These are phyloP conservation scores for Emesis russula DNA, from an alignment of 2,888 invertebrate genomes.

Conservation along the genomic window DNA sequence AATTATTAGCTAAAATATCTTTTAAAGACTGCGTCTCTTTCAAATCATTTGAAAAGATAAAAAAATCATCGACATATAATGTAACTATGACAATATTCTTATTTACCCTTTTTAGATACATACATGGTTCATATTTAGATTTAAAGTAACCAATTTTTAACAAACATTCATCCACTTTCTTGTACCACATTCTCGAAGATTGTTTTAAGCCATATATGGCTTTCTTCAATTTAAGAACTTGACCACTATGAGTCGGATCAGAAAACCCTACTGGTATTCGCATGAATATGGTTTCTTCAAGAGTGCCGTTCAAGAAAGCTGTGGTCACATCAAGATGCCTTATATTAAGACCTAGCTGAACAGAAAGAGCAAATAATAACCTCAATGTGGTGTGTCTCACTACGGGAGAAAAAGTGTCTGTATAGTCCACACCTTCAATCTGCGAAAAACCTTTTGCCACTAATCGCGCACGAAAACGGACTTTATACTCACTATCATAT, in stretches of 20 bases:
- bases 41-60: conserved; percentile 45
- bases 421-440: conserved; percentile 8
- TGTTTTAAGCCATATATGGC: conserved; percentile 17
- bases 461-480: conserved; percentile 52
- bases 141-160: conserved; percentile 10
- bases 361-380: conserved; percentile 1
- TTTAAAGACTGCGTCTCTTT: conserved; percentile 29
- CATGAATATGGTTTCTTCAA: conserved; percentile 7
- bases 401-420: conserved; percentile 12
- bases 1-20: conserved; percentile 37
- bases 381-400: conserved; percentile 8
- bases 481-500: conserved; percentile 55
- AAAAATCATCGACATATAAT: conserved; percentile 48
- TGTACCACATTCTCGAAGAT: conserved; percentile 3
- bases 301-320: not conserved
- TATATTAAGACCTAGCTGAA: not conserved
- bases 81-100: conserved; percentile 38
- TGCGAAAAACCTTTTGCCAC: conserved; percentile 35
- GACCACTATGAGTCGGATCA: not conserved
- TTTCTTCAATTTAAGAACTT: conserved; percentile 21
- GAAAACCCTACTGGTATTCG: not conserved
- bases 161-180: not conserved
- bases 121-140: conserved; percentile 21
- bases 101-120: not conserved
- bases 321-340: conserved; percentile 11